Evolutionary conservation across 2,888 invertebrate genomes (phyloP).

Genomic region (Andrena haemorrhoa): DNA sequence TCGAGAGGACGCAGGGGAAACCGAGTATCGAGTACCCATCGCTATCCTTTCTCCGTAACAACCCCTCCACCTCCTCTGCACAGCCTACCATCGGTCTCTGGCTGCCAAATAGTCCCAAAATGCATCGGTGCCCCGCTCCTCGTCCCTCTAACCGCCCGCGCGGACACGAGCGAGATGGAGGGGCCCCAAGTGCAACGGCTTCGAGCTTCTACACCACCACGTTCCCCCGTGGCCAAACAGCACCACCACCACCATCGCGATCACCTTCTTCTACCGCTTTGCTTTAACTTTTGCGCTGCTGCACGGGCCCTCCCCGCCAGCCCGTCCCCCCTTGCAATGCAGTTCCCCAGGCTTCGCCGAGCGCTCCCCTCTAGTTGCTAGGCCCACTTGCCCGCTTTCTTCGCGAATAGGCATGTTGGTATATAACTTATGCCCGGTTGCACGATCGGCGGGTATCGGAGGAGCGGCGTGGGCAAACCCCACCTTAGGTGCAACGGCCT

Average conservation of each 20-base stretch:
- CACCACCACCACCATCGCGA: constrained; percentile 47
- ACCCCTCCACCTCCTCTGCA: constrained; percentile 60
- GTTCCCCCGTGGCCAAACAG: constrained; percentile 46
- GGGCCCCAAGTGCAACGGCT: constrained; percentile 66
- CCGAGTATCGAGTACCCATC: constrained; percentile 29
- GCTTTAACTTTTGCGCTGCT: constrained; percentile 49
- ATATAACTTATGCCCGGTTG: constrained; percentile 61
- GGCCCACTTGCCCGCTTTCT: constrained; percentile 81
- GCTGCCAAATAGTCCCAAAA: constrained; percentile 83
- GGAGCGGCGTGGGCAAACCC: constrained; percentile 71
- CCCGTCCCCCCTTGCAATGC: constrained; percentile 51
- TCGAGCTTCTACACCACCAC: constrained; percentile 57
- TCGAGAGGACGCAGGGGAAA: constrained; percentile 6
- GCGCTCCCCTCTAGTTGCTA: constrained; percentile 81
- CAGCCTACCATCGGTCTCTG: constrained; percentile 48
- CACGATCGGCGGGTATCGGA: constrained; percentile 57
- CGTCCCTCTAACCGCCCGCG: constrained; percentile 70
- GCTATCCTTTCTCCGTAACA: constrained; percentile 42
- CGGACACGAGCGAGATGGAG: constrained; percentile 55
- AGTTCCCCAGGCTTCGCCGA: constrained; percentile 49
- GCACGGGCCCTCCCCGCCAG: constrained; percentile 31
- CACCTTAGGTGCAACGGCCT: constrained; percentile 82
- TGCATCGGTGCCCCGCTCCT: constrained; percentile 78
- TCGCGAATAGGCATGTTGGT: constrained; percentile 74
- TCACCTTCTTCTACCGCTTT: constrained; percentile 57